These are phyloP conservation scores for Dendrocopos noguchii DNA, from an alignment of 2,113 vertebrate genomes.

Conservation along the genomic window DNA sequence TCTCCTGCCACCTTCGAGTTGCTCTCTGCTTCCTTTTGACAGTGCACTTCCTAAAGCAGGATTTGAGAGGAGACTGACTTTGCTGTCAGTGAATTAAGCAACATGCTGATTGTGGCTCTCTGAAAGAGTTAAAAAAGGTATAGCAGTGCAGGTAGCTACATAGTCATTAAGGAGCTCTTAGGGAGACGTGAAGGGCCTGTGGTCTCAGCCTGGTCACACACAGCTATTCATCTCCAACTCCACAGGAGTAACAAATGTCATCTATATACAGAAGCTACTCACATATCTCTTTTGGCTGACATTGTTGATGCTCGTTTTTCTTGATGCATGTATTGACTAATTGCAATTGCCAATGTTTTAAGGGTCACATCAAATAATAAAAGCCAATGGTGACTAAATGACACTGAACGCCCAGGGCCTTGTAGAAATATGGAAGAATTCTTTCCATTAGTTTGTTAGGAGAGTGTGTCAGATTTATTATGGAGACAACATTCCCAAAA, in stretches of 20 bases:
- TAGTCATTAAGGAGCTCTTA: not conserved
- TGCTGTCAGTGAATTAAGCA: not conserved
- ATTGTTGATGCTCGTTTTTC: conserved; percentile 61
- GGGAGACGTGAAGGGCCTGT: not conserved
- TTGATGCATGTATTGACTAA: conserved; percentile 49
- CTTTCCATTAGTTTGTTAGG: not conserved
- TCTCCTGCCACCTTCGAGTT: not conserved
- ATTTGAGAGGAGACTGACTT: not conserved
- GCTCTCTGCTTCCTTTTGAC: not conserved
- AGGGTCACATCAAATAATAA: conserved; percentile 55
- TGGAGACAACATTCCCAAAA: not conserved
- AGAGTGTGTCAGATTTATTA: not conserved
- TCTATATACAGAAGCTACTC: conserved; percentile 75
- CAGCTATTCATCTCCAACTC: conserved; percentile 41
- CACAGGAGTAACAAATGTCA: conserved; percentile 70
- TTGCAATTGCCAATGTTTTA: conserved; percentile 33
- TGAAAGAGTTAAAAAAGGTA: not conserved
- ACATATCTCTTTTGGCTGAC: conserved; percentile 72
- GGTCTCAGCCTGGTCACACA: conserved; percentile 14
- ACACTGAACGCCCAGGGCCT: not conserved
- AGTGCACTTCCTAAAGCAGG: not conserved
- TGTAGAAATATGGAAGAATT: not conserved
- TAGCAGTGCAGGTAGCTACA: not conserved
- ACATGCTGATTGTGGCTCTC: not conserved
- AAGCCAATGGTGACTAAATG: not conserved